Evolutionary conservation across 2,797 vertebrate genomes (phyloP).

Genomic region (Tragopan temminckii): DNA sequence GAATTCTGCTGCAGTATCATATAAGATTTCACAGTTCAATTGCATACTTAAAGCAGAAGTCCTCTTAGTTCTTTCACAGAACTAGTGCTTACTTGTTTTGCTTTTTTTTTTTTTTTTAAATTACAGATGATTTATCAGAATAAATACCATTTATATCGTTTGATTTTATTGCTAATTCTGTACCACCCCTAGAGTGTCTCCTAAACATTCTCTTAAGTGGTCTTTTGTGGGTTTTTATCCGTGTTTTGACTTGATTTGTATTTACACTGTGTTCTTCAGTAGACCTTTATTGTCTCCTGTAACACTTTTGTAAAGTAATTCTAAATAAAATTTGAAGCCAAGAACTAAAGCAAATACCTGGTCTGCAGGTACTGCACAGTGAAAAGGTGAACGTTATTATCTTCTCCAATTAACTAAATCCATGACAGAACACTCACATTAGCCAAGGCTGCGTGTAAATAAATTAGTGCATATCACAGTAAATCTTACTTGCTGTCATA

Average conservation of each 20-base stretch:
- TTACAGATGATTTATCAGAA: neutral
- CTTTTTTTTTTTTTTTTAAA: neutral
- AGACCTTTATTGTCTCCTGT: neutral
- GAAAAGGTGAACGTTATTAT: neutral
- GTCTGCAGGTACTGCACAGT: neutral
- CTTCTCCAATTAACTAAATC: neutral
- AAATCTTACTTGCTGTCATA: neutral
- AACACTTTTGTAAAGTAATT: neutral
- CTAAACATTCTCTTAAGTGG: neutral
- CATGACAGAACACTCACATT: fast-evolving
- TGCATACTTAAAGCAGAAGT: neutral
- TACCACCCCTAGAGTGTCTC: neutral
- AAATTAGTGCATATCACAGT: neutral
- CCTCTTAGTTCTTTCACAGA: neutral
- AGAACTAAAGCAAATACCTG: neutral
- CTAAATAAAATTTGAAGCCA: neutral
- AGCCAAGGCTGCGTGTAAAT: neutral
- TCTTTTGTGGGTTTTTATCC: neutral
- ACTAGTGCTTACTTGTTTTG: neutral
- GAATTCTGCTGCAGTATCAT: neutral
- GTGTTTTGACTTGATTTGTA: neutral
- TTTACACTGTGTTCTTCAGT: neutral
- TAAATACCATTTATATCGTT: neutral
- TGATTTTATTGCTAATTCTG: neutral
- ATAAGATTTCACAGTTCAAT: neutral